Conservation (phyloP, 1,140 invertebrate genomes). For the Mactra quadrangularis region DNA sequence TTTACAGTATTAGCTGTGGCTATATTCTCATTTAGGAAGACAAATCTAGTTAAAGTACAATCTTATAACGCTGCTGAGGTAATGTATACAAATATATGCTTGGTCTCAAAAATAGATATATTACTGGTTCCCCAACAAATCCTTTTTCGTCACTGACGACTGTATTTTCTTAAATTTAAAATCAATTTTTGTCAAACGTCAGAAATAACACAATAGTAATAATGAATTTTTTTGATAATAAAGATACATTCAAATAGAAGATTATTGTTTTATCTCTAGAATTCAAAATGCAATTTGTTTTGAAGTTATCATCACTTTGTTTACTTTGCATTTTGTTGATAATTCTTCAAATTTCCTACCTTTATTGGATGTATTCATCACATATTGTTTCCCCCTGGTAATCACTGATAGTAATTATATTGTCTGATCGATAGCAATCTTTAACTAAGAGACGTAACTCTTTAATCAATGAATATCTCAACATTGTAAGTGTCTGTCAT, state of each 20-base stretch:
- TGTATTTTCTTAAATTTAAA: background rate
- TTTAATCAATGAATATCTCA: too few species aligned
- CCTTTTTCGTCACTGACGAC: background rate
- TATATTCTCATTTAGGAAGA: slow-evolving; percentile 95
- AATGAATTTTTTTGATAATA: background rate
- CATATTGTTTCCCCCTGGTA: too few species aligned
- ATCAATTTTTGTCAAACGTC: background rate
- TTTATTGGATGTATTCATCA: too few species aligned
- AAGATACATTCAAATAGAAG: background rate
- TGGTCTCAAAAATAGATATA: background rate
- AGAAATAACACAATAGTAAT: background rate
- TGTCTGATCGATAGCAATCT: too few species aligned
- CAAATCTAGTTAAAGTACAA: slow-evolving; percentile 95
- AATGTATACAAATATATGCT: slow-evolving; percentile 60
- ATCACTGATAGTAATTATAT: too few species aligned
- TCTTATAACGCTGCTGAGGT: slow-evolving; percentile 93
- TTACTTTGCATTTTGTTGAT: too few species aligned
- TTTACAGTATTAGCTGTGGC: slow-evolving; percentile 90
- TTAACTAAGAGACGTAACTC: too few species aligned
- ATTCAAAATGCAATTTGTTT: too few species aligned
- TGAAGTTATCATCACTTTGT: too few species aligned
- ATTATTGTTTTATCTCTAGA: too few species aligned
- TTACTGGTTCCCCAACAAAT: background rate
- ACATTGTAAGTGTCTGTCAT: too few species aligned
- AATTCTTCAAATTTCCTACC: too few species aligned